phyloP scores from a whole-genome alignment of 2,113 vertebrate species.

The Phycodurus eques region DNA sequence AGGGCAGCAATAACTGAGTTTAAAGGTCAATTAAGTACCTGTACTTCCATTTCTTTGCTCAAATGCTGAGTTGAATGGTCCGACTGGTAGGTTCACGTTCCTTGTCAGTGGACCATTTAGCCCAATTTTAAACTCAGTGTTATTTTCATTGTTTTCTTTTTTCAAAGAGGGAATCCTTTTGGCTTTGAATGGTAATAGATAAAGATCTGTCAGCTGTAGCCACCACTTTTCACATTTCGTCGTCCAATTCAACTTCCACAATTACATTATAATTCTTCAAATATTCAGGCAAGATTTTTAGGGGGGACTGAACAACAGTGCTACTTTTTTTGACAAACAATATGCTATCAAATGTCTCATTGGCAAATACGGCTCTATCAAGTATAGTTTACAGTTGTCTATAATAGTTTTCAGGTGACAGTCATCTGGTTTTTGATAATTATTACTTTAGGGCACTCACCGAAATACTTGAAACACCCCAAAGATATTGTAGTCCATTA shows the following conservation, averaged over 20 bases:
- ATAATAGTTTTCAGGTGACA: no score
- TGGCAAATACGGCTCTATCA: no score
- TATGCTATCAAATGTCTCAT: no score
- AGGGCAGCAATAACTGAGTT: no score
- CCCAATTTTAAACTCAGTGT: background rate
- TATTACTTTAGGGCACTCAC: no score
- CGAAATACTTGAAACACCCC: no score
- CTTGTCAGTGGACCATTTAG: background rate
- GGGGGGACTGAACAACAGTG: background rate
- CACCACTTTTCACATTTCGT: background rate
- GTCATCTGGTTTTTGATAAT: no score
- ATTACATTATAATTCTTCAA: background rate
- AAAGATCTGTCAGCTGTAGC: background rate
- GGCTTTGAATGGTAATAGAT: background rate
- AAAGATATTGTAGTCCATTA: no score
- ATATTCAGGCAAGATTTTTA: background rate
- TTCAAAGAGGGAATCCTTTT: background rate
- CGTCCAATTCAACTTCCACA: no score
- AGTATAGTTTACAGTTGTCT: no score
- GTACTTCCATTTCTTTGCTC: no score
- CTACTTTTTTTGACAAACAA: background rate
- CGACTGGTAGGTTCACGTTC: background rate
- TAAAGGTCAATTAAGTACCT: no score
- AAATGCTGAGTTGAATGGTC: background rate
- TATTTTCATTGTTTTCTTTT: background rate